Base-by-base conservation (phyloP, 2,888 invertebrate species). In the Drosophila mimetica region DNA sequence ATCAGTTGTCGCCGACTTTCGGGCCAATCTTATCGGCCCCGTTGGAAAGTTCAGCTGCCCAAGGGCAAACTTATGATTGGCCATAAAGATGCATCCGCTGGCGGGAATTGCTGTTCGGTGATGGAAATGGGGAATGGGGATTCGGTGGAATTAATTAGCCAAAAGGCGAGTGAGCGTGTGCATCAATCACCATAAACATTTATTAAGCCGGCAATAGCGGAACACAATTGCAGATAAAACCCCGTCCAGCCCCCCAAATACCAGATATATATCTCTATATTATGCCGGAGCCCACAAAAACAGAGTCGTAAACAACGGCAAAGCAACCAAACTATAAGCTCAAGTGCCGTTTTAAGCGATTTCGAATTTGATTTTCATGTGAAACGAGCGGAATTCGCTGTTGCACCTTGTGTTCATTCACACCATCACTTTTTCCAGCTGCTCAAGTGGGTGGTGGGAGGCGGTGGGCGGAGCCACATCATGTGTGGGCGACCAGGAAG, bases 171-270 rank as follows among this genome's bases (percentile, higher is more conserved):
- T 11, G 39, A 66, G 55, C 42, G 50, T 39, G 46, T 63, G 64
- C 63, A 64, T 64, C 64, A 50, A 64, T 52, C 46, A 63, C 47
- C 73, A 70, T 72, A 70, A 70, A 64, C 64, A 72, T 70, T 53
- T 63, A 72, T 69, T 14, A 42, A 46, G 37, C 25, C n/a, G 50
- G 30, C 59, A 46, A 67, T 41, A 53, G 64, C 69, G 69, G 73
- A 70, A 46, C 63, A 53, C 64, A 71, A 70, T 37, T 71, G 71
- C 52, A 71, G 71, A 69, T 69, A 69, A 69, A 47, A 34, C 58
- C 9, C 16, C 16, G 14, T 47, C 25, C 50, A 32, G 37, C 51
- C 34, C 66, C 66, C 53, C 28, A 42, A 65, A 65, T 52, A 66
- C 36, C 32, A 28, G 32, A 50, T 41, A 59, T 58, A 59, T 58